Percentiles rank a stretch among this genome's conserved stretches.
Conservation (phyloP, 1,140 invertebrate species). For the Drosophila takahashii region DNA sequence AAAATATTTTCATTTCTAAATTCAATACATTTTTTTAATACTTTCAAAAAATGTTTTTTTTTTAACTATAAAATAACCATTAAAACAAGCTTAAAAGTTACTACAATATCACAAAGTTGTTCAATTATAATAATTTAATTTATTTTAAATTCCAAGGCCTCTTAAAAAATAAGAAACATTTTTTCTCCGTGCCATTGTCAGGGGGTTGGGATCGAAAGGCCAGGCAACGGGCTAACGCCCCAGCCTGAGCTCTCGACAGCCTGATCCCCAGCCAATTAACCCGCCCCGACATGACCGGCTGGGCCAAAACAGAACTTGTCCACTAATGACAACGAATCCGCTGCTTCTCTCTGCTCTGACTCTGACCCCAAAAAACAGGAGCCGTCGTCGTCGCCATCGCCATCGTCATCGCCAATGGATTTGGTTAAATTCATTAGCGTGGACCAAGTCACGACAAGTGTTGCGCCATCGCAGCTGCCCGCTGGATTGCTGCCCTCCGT, state of each 20-base stretch:
- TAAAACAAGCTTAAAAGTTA: too few species aligned
- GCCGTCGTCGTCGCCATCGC: constrained; percentile 18
- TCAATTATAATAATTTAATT: too few species aligned
- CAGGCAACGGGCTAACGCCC: constrained; percentile 63
- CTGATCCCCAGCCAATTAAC: constrained; percentile 77
- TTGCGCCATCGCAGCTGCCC: constrained; percentile 84
- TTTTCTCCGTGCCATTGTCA: constrained; percentile 23
- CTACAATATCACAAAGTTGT: too few species aligned
- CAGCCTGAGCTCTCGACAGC: constrained; percentile 13
- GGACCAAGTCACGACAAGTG: constrained; percentile 84
- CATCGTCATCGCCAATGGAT: constrained; percentile 48
- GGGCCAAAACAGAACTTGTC: constrained; percentile 55
- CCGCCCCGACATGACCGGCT: constrained; percentile 63
- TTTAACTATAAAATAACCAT: too few species aligned
- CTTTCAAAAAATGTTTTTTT: too few species aligned
- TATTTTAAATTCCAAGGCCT: too few species aligned
- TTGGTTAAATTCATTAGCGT: constrained; percentile 84
- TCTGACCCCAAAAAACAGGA: constrained; percentile 52
- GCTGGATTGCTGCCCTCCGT: constrained; percentile 63
- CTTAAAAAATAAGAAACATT: background rate
- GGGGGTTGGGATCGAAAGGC: constrained; percentile 35
- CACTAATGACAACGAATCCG: constrained; percentile 72
- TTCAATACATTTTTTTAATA: too few species aligned
- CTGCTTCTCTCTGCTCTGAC: constrained; percentile 57
- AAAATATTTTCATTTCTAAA: too few species aligned